These are phyloP conservation scores for Drosophila quadrilineata DNA, from an alignment of 1,140 invertebrate species.

Conservation along the genomic window DNA sequence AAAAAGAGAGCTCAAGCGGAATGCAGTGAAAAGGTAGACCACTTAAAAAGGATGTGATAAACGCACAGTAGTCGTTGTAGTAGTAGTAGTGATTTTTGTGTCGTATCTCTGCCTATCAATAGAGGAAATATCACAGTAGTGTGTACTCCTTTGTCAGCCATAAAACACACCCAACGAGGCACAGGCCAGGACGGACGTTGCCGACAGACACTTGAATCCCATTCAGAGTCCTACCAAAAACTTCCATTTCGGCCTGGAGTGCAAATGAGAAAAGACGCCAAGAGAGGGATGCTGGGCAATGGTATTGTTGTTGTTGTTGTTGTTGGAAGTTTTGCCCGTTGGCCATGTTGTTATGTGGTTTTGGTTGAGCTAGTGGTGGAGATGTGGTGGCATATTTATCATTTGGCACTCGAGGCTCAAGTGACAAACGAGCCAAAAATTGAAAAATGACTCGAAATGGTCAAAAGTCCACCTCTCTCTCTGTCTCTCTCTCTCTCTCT, in stretches of 20 bases:
- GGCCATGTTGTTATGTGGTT: background rate
- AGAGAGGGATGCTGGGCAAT: constrained; percentile 1
- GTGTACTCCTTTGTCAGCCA: constrained; percentile 38
- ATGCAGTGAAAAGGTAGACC: constrained; percentile 34
- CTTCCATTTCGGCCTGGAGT: constrained; percentile 46
- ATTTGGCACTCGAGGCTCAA: constrained; percentile 62
- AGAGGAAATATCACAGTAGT: constrained; percentile 68
- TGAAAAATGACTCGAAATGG: constrained; percentile 47
- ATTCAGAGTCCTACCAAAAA: constrained; percentile 13
- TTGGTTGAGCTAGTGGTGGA: too few relatives aligned
- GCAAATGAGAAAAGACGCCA: constrained; percentile 69
- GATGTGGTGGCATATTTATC: constrained; percentile 62
- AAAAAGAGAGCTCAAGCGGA: too few relatives aligned
- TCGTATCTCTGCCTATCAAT: constrained; percentile 45
- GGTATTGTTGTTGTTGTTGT: background rate
- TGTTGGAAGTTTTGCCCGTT: constrained; percentile 24
- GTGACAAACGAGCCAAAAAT: constrained; percentile 47
- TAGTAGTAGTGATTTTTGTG: too few relatives aligned
- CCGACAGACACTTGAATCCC: constrained; percentile 48
- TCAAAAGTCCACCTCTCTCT: background rate
- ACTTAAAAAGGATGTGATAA: constrained; percentile 61
- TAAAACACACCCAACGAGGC: constrained; percentile 50
- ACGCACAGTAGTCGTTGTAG: constrained; percentile 46
- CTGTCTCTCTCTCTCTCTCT: background rate
- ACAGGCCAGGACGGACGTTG: constrained; percentile 2